Conservation (phyloP, 2,113 vertebrate genomes). For the Laticauda laticaudata region DNA sequence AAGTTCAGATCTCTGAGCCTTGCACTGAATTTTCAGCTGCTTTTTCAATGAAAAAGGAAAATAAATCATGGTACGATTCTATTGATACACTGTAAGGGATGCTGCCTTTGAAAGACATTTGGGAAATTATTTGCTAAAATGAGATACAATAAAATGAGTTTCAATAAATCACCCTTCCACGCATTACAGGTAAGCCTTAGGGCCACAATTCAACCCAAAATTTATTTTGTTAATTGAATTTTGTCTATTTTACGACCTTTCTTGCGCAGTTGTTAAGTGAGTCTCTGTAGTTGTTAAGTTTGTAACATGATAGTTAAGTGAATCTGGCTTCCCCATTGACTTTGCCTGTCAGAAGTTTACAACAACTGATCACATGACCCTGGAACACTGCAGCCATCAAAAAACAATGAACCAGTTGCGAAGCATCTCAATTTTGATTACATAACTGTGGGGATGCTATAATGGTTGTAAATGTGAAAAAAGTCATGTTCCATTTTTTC, state of each 20-base stretch:
- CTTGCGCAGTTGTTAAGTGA: not conserved
- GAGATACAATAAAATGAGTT: not conserved
- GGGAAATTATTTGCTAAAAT: not conserved
- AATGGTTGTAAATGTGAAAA: not conserved
- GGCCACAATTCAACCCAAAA: not conserved
- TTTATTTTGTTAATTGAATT: not conserved
- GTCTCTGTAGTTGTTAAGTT: not conserved
- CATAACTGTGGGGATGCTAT: not conserved
- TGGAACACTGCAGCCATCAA: accelerated
- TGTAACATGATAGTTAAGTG: not conserved
- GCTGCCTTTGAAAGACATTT: not conserved
- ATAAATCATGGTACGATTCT: not conserved
- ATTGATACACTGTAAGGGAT: not conserved
- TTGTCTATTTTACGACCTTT: not conserved
- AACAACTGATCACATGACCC: not conserved
- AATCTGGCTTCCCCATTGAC: not conserved
- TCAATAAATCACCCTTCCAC: not conserved
- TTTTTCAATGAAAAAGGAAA: not conserved
- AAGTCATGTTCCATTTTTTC: not conserved
- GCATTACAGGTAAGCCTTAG: not conserved
- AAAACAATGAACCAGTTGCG: not conserved
- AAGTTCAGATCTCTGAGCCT: not conserved
- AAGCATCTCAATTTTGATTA: not conserved
- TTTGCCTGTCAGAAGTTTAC: not conserved
- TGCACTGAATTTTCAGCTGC: not conserved